Conservation (phyloP, 2,797 vertebrate genomes). For the Channa striata region DNA sequence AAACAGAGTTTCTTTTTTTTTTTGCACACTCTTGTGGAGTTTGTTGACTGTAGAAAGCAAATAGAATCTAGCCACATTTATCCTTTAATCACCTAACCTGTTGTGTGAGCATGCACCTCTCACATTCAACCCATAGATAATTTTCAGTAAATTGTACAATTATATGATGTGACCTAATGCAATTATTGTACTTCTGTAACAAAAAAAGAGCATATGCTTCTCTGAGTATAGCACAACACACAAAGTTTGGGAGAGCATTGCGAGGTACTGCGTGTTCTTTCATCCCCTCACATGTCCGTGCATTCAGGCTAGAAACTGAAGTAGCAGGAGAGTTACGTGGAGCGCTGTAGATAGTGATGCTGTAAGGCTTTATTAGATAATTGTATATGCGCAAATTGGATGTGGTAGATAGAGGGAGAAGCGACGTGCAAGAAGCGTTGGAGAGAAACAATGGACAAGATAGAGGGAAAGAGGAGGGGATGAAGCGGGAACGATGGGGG, state of each 20-base stretch:
- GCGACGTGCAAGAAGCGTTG: slow-evolving; percentile 6
- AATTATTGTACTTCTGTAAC: slow-evolving; percentile 23
- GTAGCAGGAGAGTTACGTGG: slow-evolving; percentile 21
- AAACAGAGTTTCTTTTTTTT: neutral
- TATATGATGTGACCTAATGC: slow-evolving; percentile 25
- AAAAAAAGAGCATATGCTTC: slow-evolving; percentile 11
- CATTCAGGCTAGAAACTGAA: slow-evolving; percentile 16
- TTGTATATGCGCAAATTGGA: slow-evolving; percentile 51
- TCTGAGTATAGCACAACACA: slow-evolving; percentile 9
- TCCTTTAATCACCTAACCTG: neutral
- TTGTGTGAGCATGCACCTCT: neutral
- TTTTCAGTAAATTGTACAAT: neutral
- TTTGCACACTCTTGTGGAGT: neutral
- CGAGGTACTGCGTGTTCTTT: neutral
- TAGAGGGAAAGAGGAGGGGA: slow-evolving; percentile 33
- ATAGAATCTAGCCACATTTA: neutral
- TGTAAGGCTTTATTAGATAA: slow-evolving; percentile 50
- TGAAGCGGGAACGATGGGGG: slow-evolving; percentile 39
- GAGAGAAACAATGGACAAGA: slow-evolving; percentile 32
- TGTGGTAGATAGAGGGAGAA: slow-evolving; percentile 24
- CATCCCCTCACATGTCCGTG: neutral
- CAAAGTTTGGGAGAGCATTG: slow-evolving; percentile 16
- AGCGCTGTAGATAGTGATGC: slow-evolving; percentile 31
- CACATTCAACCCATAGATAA: neutral
- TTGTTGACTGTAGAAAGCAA: neutral